phyloP scores from a whole-genome alignment of 2,888 invertebrate genomes.

The Physocephala rufipes region DNA sequence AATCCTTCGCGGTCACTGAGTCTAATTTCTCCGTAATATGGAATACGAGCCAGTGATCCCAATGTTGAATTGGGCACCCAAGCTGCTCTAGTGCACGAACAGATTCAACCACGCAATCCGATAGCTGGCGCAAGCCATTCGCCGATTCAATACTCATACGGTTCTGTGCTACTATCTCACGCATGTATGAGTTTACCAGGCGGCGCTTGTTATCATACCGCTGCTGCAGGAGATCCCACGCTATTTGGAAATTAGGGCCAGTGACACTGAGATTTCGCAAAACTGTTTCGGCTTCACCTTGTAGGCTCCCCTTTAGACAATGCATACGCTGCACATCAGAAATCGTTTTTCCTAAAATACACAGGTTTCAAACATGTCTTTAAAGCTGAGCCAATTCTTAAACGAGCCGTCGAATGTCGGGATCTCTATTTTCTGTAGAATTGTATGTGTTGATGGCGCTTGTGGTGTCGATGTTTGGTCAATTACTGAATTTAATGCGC shows the following conservation, averaged over 20 bases:
- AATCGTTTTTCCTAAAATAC: conserved; percentile 6
- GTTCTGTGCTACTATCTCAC: conserved; percentile 33
- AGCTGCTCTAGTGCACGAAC: conserved; percentile 36
- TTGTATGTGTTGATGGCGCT: conserved; percentile 7
- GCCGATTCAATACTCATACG: conserved; percentile 27
- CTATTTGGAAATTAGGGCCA: conserved; percentile 36
- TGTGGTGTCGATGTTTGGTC: conserved; percentile 3
- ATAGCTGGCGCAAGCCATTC: conserved; percentile 2
- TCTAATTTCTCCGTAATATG: conserved; percentile 39
- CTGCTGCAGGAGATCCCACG: conserved; percentile 39
- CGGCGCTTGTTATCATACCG: conserved; percentile 41
- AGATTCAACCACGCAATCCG: conserved; percentile 37
- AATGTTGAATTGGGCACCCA: conserved; percentile 31
- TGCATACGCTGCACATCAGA: conserved; percentile 35
- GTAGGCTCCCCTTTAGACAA: conserved; percentile 35
- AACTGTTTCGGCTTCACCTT: conserved; percentile 32
- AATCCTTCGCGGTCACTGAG: conserved; percentile 37
- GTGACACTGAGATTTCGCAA: conserved; percentile 34
- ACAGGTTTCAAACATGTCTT: conserved; percentile 5
- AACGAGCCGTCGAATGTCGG: conserved; percentile 6
- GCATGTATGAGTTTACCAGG: conserved; percentile 32
- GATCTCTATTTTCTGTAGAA: conserved; percentile 7
- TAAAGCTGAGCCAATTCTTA: neutral
- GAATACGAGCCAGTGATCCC: conserved; percentile 40
- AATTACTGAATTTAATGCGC: neutral